Conservation (phyloP, 1,140 invertebrate species). For the Megalopta genalis region DNA sequence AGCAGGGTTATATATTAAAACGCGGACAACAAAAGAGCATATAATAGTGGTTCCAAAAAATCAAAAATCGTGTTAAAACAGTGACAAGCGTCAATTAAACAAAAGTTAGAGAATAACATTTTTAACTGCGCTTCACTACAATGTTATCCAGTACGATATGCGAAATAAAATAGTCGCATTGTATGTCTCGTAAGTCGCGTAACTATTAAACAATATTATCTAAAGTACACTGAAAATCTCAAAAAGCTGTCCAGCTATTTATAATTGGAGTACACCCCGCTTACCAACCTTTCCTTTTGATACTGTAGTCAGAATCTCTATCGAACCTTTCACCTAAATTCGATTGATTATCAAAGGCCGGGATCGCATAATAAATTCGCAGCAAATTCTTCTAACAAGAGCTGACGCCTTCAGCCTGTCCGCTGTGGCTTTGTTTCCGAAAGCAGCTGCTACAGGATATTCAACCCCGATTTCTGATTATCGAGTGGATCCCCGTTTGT, state of each 20-base stretch:
- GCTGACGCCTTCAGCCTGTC: not conserved
- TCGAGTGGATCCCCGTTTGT: not conserved
- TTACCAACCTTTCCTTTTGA: not conserved
- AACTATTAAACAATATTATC: too few species aligned
- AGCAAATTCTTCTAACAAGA: not conserved
- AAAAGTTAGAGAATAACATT: too few species aligned
- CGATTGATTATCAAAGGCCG: slow-evolving; percentile 15
- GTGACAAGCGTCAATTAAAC: too few species aligned
- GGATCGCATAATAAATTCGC: slow-evolving; percentile 30
- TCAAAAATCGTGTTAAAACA: too few species aligned
- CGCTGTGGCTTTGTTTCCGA: not conserved
- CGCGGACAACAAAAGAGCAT: too few species aligned
- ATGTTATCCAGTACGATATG: too few species aligned
- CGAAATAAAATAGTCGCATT: too few species aligned
- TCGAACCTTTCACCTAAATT: slow-evolving; percentile 14
- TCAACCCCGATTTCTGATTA: not conserved
- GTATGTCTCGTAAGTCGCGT: too few species aligned
- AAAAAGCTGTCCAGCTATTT: slow-evolving; percentile 16
- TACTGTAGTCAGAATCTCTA: not conserved
- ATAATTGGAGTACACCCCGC: slow-evolving; percentile 33
- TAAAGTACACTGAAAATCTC: not conserved
- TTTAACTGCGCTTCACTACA: too few species aligned
- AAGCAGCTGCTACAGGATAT: not conserved
- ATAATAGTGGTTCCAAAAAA: too few species aligned
- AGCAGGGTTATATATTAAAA: too few species aligned